Percentiles rank a stretch among this genome's conserved stretches.
Evolutionary conservation across 1,140 invertebrate species (phyloP).

Genomic region (Mylabris phalerata): DNA sequence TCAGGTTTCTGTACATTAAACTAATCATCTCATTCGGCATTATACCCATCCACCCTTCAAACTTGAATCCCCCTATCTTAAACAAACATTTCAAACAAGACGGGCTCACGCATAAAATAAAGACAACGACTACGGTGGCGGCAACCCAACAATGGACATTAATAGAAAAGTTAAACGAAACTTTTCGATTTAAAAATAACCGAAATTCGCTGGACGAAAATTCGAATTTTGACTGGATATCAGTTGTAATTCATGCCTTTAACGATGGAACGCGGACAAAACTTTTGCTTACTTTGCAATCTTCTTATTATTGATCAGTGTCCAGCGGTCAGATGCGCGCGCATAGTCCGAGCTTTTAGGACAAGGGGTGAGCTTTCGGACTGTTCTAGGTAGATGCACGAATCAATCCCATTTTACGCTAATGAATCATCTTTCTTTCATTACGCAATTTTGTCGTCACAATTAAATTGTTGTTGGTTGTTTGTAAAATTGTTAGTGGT

Average conservation of each 20-base stretch:
- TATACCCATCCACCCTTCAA: constrained; percentile 25
- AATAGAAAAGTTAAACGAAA: neutral
- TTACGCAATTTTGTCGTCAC: neutral
- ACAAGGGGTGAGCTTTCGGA: constrained; percentile 11
- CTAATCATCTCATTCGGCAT: constrained; percentile 32
- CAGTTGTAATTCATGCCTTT: neutral
- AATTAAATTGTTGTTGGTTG: neutral
- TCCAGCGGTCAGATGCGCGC: constrained; percentile 39
- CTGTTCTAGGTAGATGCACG: constrained; percentile 27
- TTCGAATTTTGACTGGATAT: too few species aligned
- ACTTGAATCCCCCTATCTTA: constrained; percentile 21
- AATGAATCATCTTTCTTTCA: constrained; percentile 34
- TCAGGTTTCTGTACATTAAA: constrained; percentile 28
- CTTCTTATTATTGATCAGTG: constrained; percentile 43
- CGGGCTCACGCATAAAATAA: constrained; percentile 26
- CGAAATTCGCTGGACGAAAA: too few species aligned
- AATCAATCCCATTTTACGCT: constrained; percentile 40
- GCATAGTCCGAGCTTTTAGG: constrained; percentile 24
- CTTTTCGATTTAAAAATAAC: neutral
- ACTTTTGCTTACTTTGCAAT: constrained; percentile 43
- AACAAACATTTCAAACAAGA: constrained; percentile 27
- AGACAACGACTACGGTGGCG: constrained; percentile 15
- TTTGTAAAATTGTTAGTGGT: neutral
- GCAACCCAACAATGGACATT: constrained; percentile 20
- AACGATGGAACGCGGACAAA: constrained; percentile 28